Conservation (phyloP, 2,888 invertebrate genomes). For the Eurois occulta region DNA sequence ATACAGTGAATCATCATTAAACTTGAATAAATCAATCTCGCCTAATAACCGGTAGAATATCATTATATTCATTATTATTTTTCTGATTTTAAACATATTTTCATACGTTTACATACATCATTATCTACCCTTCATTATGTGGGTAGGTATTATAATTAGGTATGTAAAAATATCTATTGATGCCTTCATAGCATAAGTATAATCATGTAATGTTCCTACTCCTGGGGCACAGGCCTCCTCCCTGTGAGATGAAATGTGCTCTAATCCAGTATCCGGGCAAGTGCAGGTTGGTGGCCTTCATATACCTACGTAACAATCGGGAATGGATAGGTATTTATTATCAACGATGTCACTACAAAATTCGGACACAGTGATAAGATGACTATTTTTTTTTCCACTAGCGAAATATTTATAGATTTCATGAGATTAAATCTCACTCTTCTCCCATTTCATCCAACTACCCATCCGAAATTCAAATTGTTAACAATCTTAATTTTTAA, state of each 20-base stretch:
- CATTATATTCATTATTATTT: slow-evolving; percentile 44
- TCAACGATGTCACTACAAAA: background rate
- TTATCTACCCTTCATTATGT: slow-evolving; percentile 15
- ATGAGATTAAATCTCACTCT: background rate
- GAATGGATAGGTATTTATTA: background rate
- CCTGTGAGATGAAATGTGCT: background rate
- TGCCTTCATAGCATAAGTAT: background rate
- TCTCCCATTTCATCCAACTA: background rate
- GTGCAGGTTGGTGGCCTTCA: too few species aligned
- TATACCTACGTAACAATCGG: background rate
- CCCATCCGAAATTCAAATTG: background rate
- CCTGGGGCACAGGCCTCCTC: background rate
- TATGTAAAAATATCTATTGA: background rate
- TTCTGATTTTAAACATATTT: slow-evolving; percentile 21
- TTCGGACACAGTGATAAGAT: background rate
- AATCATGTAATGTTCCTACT: background rate
- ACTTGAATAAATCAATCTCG: slow-evolving; percentile 31
- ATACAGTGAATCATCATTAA: slow-evolving; percentile 15
- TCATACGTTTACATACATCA: background rate
- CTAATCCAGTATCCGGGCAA: background rate
- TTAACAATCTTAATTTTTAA: background rate
- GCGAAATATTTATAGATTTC: background rate
- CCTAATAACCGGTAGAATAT: slow-evolving; percentile 32
- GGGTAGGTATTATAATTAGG: background rate
- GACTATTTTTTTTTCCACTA: too few species aligned